These are phyloP conservation scores for Frieseomelitta varia DNA, from an alignment of 1,140 invertebrate genomes.

Conservation along the genomic window DNA sequence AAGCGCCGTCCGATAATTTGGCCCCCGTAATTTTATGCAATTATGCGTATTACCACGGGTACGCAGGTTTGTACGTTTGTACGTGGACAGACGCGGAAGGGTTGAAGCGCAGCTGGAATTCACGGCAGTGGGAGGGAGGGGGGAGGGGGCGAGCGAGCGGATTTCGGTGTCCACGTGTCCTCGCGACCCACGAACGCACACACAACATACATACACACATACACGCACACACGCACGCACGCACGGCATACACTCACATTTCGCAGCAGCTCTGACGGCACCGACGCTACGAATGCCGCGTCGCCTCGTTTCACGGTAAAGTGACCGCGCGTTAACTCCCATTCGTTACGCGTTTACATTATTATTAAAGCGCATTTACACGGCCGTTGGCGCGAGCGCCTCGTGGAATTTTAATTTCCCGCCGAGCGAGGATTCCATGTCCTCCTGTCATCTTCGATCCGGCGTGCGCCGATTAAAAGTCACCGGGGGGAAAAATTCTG, in stretches of 20 bases:
- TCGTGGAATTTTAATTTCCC: constrained; percentile 73
- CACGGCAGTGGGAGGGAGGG: neutral
- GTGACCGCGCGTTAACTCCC: constrained; percentile 72
- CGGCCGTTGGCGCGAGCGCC: constrained; percentile 64
- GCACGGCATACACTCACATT: no score
- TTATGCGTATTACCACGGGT: constrained; percentile 72
- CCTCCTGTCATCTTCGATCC: constrained; percentile 19
- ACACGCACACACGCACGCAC: no score
- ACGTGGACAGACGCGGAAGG: constrained; percentile 20
- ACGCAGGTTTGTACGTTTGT: constrained; percentile 48
- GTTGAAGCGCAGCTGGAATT: constrained; percentile 41
- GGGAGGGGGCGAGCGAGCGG: neutral
- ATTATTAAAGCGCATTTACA: constrained; percentile 78
- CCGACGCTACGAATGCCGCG: constrained; percentile 51
- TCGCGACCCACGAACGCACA: neutral
- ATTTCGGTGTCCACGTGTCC: constrained; percentile 30
- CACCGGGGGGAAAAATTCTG: neutral
- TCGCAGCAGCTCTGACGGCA: neutral
- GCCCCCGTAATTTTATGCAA: constrained; percentile 75
- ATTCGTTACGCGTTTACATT: constrained; percentile 74
- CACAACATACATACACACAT: no score
- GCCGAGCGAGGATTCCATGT: neutral
- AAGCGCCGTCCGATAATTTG: constrained; percentile 65
- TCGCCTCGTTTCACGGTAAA: constrained; percentile 73
- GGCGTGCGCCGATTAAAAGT: neutral